Conservation (phyloP, 2,888 invertebrate species). For the Catocala sponsa region DNA sequence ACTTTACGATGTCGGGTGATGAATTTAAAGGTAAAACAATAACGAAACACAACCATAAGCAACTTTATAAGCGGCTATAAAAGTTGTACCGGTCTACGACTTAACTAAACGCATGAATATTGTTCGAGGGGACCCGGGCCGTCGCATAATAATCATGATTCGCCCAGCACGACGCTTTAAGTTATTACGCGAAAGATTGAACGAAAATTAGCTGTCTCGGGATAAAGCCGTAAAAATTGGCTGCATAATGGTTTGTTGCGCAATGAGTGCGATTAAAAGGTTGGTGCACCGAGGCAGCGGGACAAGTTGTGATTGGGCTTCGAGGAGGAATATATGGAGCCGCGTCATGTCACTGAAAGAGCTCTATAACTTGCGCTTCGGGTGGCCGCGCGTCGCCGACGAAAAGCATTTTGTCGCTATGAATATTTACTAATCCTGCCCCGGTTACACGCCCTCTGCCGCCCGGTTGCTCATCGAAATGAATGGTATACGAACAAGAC, state of each 20-base stretch:
- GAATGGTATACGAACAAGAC: conserved; percentile 2
- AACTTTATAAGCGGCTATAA: conserved; percentile 62
- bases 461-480: conserved; percentile 31
- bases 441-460: conserved; percentile 62
- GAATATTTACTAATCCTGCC: conserved; percentile 78
- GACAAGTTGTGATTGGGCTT: conserved; percentile 31
- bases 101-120: conserved; percentile 71
- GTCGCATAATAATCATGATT: conserved; percentile 76
- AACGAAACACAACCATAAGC: conserved; percentile 56
- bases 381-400: conserved; percentile 72
- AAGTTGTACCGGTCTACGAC: conserved; percentile 60
- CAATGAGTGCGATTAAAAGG: conserved; percentile 63
- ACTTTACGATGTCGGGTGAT: conserved; percentile 51
- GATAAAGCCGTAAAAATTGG: conserved; percentile 69
- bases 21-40: conserved; percentile 57
- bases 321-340: conserved; percentile 54
- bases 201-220: conserved; percentile 72
- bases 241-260: conserved; percentile 56
- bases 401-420: conserved; percentile 79
- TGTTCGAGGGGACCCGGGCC: conserved; percentile 63
- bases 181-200: conserved; percentile 75
- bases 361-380: conserved; percentile 76
- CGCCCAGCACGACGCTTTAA: conserved; percentile 78
- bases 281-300: conserved; percentile 54
- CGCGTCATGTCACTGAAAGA: conserved; percentile 65